A percentile compares a stretch with the other conserved stretches of the same genome.
phyloP scores from a whole-genome alignment of 2,888 invertebrate species.

The Strigamia transsilvanica region DNA sequence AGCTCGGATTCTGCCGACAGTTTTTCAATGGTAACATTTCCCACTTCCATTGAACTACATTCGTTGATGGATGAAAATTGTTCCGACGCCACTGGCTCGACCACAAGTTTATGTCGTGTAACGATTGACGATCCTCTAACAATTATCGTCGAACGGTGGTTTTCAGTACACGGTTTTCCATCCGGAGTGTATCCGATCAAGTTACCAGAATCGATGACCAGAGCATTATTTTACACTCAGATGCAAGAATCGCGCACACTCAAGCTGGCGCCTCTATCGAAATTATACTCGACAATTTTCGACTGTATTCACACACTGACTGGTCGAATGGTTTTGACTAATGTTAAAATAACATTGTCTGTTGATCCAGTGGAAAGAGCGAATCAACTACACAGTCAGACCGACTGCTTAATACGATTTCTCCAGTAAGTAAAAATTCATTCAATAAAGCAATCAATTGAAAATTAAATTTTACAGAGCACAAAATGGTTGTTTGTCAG shows the following conservation, averaged over 20 bases:
- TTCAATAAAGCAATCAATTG: neutral
- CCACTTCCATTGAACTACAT: neutral
- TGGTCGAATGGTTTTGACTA: neutral
- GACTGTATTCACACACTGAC: neutral
- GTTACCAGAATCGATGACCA: constrained; percentile 3
- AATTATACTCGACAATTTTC: neutral
- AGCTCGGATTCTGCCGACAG: neutral
- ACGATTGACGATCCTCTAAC: neutral
- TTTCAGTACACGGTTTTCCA: constrained; percentile 27
- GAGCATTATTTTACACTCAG: neutral
- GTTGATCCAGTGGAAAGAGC: constrained; percentile 11
- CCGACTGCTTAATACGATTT: neutral
- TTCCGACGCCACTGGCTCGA: neutral
- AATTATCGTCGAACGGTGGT: constrained; percentile 9
- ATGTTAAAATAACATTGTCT: constrained; percentile 11
- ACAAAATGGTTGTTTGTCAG: neutral
- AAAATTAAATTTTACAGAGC: neutral
- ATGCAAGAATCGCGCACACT: neutral
- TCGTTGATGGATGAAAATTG: neutral
- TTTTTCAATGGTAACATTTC: neutral
- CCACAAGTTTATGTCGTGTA: neutral
- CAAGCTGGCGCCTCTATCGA: neutral
- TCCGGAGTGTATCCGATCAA: constrained; percentile 1
- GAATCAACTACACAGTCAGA: constrained; percentile 11
- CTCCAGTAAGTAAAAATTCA: neutral